Evolutionary conservation across 1,140 invertebrate genomes (phyloP).

Genomic region (Portunus trituberculatus): DNA sequence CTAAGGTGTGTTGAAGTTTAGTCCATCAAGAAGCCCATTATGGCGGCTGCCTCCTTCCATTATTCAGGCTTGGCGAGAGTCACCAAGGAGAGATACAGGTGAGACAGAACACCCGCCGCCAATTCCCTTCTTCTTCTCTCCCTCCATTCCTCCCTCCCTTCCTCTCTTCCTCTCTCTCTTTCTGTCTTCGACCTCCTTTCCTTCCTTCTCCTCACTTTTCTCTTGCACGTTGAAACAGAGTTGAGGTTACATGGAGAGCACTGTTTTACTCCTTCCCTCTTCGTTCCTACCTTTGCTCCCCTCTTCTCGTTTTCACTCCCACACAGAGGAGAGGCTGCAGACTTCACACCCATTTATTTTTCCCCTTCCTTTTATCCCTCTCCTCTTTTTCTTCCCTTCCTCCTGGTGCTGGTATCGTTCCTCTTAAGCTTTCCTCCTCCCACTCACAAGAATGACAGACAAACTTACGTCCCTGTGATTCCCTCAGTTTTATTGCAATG

Average conservation of each 20-base stretch:
- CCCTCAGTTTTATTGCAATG: not conserved
- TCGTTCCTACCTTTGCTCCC: too few species aligned
- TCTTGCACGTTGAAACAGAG: too few species aligned
- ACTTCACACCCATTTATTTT: not conserved
- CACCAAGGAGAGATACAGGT: too few species aligned
- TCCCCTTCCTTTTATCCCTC: not conserved
- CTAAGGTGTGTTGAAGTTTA: not conserved
- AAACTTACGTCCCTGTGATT: not conserved
- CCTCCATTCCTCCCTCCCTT: too few species aligned
- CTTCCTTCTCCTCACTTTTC: too few species aligned
- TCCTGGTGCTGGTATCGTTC: not conserved
- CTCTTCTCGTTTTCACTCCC: too few species aligned
- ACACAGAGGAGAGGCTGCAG: too few species aligned
- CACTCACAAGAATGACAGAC: not conserved
- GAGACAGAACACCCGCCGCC: not conserved
- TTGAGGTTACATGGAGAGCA: too few species aligned
- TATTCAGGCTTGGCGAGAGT: too few species aligned
- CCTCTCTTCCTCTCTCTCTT: not conserved
- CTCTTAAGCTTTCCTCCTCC: not conserved
- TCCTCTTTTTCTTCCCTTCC: not conserved
- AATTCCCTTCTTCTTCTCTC: too few species aligned
- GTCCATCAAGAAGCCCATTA: constrained; percentile 11
- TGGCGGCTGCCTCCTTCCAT: too few species aligned
- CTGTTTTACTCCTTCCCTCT: too few species aligned
- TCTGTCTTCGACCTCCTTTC: not conserved